phyloP scores from a whole-genome alignment of 2,797 vertebrate genomes.

The Takifugu ocellatus region DNA sequence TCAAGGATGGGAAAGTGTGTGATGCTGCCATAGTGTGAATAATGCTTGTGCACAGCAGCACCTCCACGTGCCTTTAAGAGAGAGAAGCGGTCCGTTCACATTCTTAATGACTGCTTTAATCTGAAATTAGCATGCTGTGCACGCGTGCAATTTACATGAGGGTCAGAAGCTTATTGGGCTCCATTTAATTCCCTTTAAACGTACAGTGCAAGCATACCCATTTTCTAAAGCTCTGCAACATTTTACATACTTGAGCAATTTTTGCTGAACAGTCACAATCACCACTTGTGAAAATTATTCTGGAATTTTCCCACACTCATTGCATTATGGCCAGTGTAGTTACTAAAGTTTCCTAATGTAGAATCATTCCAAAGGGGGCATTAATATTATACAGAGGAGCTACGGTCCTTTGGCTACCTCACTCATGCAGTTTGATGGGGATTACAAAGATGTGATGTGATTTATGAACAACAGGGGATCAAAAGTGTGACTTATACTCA shows the following conservation, averaged over 20 bases:
- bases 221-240: conserved; percentile 21
- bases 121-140: conserved; percentile 20
- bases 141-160: conserved; percentile 20
- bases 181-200: conserved; percentile 25
- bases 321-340: conserved; percentile 38
- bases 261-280: conserved; percentile 36
- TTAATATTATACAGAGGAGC: conserved; percentile 18
- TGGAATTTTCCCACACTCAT: conserved; percentile 25
- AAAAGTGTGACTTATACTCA: conserved; percentile 34
- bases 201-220: not conserved
- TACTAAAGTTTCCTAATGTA: conserved; percentile 25
- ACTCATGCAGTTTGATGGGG: conserved; percentile 34
- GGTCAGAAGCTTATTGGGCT: conserved; percentile 21
- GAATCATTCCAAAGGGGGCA: conserved; percentile 22
- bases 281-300: conserved; percentile 21
- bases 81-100: conserved; percentile 3
- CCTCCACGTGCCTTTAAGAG: conserved; percentile 19
- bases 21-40: conserved; percentile 7
- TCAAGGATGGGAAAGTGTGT: conserved; percentile 1
- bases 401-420: conserved; percentile 22
- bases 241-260: conserved; percentile 38
- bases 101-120: conserved; percentile 24
- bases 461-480: conserved; percentile 37
- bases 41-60: conserved; percentile 10
- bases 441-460: conserved; percentile 49